Evolutionary conservation across 2,888 invertebrate species (phyloP), one percentile per base, ranked within the genome.

Genomic region (Nineta flava): DNA sequence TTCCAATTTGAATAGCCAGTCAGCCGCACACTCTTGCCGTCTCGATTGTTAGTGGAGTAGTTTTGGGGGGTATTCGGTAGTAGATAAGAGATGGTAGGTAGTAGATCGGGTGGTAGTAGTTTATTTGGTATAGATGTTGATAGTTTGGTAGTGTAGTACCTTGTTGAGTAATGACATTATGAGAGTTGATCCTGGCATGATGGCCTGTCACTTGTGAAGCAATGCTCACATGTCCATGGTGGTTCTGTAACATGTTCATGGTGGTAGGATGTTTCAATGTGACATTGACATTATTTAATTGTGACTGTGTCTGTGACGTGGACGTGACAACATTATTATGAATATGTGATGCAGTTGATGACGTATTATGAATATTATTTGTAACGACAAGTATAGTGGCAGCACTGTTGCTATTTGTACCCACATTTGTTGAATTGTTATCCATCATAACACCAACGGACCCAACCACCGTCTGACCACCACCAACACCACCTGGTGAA

Each of bases 381-480:
- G 67, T 63, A 65, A 66, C 66, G 64, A 67, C 63, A 62, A 66
- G 65, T 66, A 70, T 42, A 15, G 42, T 42, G 17, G 42, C 9
- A 12, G 16, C 42, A 17, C 26, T 67, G 65, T 66, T 66, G 55
- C 55, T 53, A 52, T 56, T 57, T 70, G 74, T 76, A 76, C 76
- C 76, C 76, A 76, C 76, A 72, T 75, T 76, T 67, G 74, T 71
- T 65, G 73, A 73, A 61, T 74, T 26, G 7, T 26, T 26, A 7
- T 26, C 26, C 26, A 26, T 26, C 26, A 26, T 26, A 26, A 6
- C 26, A 7, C 26, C 26, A 26, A 3, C 26, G 7, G 19, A 19
- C 5, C 19, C 19, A 19, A 19, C 26, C 26, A 26, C 7, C 7
- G 73, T 71, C 55, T 74, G 71, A 55, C 72, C 61, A 58, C 72